Percentiles rank a stretch among this genome's conserved stretches.
These are phyloP conservation scores for Dendrophyllia cribrosa DNA, from an alignment of 64 coral and sea anemone genomes.

Conservation along the genomic window DNA sequence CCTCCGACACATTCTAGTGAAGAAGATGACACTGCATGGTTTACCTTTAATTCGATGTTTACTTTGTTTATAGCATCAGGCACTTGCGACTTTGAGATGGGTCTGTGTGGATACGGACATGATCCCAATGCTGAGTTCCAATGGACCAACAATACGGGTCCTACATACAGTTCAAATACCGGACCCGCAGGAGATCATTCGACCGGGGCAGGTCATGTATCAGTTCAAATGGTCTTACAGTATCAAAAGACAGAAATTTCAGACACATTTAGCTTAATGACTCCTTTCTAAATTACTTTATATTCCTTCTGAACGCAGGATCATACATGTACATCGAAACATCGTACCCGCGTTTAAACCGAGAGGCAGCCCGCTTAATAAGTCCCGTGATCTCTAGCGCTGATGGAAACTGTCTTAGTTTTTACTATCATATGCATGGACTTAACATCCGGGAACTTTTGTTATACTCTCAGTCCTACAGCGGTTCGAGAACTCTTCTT, in stretches of 20 bases:
- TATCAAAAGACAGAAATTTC: too few relatives aligned
- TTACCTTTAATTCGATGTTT: neutral
- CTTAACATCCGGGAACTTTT: slow-evolving; percentile 71
- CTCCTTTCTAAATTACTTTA: neutral
- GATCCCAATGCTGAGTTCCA: slow-evolving; percentile 43
- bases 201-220: slow-evolving; percentile 12
- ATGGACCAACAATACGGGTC: slow-evolving; percentile 26
- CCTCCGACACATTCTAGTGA: too few relatives aligned
- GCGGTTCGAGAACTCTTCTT: slow-evolving; percentile 39
- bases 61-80: slow-evolving; percentile 31
- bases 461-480: slow-evolving; percentile 64
- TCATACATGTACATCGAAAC: slow-evolving; percentile 93
- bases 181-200: slow-evolving; percentile 37
- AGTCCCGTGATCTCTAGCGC: slow-evolving; percentile 47
- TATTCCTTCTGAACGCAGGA: slow-evolving; percentile 28
- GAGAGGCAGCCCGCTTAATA: slow-evolving; percentile 77
- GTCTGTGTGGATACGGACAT: slow-evolving; percentile 60
- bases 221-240: neutral
- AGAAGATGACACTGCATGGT: too few relatives aligned
- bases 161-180: slow-evolving; percentile 9
- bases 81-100: slow-evolving; percentile 49
- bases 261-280: too few relatives aligned
- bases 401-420: slow-evolving; percentile 74
- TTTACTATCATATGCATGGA: slow-evolving; percentile 83
- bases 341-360: slow-evolving; percentile 84